Evolutionary conservation across 2,888 invertebrate genomes (phyloP), one percentile per base, ranked within the genome.

Genomic region (Cephus nigrinus): DNA sequence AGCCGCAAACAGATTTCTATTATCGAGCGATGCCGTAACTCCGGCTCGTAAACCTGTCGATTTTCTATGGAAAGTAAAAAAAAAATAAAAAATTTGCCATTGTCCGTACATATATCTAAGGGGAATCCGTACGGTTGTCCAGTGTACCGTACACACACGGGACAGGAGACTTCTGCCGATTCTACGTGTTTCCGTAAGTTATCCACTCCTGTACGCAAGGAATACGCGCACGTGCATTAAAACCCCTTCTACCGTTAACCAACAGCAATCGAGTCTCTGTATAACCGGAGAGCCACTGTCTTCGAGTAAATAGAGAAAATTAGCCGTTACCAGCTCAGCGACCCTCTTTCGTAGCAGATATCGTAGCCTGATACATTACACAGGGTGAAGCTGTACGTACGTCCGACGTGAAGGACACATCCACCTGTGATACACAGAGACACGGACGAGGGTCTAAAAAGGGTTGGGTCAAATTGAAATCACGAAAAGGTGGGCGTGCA

Each of bases 401-500:
- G 55, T 55, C 55, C 9, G 23, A 23, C 55, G 1, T 1, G 55
- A 55, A 55, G 23, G 55, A 55, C 55, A 55, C 55, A 23, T 55
- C 55, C 55, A 55, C 23, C 55, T 23, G 55, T 23, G 9, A 55
- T 55, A 55, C 55, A 23, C 15, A 55, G 5, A 15, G 4, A 55
- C 5, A 23, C 9, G 1, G 23, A 23, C 9, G 23, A 55, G 23
- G 55, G 55, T 55, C 55, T 23, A 55, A 23, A 55, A 55, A 71
- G 86, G 86, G 87, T 82, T 82, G 84, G 84, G 84, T 83, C 86
- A 88, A 88, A 89, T 89, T 89, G 89, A 88, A 89, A 88, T 88
- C 85, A 86, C 85, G 88, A 89, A 88, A 89, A 88, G 88, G 86
- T 88, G 86, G 89, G 88, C 89, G 89, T 88, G 85, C 69, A 69